Base-by-base conservation (phyloP, 2,797 vertebrate genomes). In the Pogonophryne albipinna region DNA sequence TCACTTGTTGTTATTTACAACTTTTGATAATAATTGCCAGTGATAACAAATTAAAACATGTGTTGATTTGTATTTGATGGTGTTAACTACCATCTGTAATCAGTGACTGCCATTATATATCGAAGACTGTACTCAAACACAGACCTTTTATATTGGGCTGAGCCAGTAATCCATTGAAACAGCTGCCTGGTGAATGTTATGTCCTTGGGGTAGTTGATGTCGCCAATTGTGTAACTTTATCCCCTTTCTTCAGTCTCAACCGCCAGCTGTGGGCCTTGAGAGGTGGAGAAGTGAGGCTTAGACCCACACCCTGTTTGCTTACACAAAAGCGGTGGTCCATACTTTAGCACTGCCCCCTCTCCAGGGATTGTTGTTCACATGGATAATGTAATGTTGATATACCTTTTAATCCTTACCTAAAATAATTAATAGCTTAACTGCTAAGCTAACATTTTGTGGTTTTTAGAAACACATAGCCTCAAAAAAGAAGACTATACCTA, bases 171-270 rank as follows among this genome's bases (percentile, higher is more conserved):
- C 62, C 67, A 65, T 61, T 76, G 70, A 76, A 85, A 81, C 89
- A 92, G 91, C 90, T 92, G 92, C 86, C 70, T 14, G 12, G 71
- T 90, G 83, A 55, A 66, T 87, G 81, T 85, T 76, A 41, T 83
- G 67, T 85, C 88, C 80, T 71, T 66, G 68, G 61, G 86, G 84
- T 76, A 80, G 75, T 81, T 79, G 58, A 89, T 83, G 71, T 86
- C 38, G 50, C 51, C 70, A 77, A 62, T 85, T 88, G 76, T 87
- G 91, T 90, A 91, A 92, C 74, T 69, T 8, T 86, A 91, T 85
- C 86, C 63, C 66, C 51, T 71, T 81, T 86, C 82, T 83, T 79
- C 53, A 84, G 71, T 42, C 71, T 64, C 20, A 74, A 27, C 82
- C 16, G 59, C 84, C 87, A 90, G 85, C 89, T 91, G 91, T 81